These are phyloP conservation scores for Microchrysa polita DNA, from an alignment of 2,888 invertebrate species.

Conservation along the genomic window DNA sequence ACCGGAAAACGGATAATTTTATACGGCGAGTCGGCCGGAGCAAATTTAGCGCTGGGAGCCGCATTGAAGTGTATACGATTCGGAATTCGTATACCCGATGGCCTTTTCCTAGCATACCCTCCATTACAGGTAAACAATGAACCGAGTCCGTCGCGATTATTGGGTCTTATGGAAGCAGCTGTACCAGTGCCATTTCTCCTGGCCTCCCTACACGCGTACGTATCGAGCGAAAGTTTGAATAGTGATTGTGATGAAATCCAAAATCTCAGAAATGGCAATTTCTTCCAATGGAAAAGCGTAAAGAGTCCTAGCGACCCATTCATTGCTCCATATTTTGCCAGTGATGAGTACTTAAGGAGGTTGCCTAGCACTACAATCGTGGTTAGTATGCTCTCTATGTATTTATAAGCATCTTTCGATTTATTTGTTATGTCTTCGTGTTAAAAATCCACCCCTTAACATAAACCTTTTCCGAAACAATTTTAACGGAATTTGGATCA, in stretches of 20 bases:
- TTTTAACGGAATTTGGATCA: no score
- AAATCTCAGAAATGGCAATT: slow-evolving; percentile 63
- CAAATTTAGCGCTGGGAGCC: slow-evolving; percentile 85
- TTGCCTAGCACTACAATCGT: slow-evolving; percentile 87
- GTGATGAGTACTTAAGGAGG: slow-evolving; percentile 77
- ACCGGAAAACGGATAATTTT: slow-evolving; percentile 75
- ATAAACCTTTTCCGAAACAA: no score
- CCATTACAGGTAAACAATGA: slow-evolving; percentile 88
- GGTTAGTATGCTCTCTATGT: no score
- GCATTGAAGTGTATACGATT: slow-evolving; percentile 80
- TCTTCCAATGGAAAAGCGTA: slow-evolving; percentile 78
- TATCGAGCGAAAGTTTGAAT: slow-evolving; percentile 61
- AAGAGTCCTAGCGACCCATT: slow-evolving; percentile 82
- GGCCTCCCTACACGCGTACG: slow-evolving; percentile 71
- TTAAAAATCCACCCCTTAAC: neutral
- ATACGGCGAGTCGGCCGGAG: slow-evolving; percentile 96
- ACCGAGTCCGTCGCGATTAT: slow-evolving; percentile 90
- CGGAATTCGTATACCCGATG: slow-evolving; percentile 83
- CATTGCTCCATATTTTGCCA: slow-evolving; percentile 89
- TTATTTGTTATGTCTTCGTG: no score
- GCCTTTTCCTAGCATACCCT: slow-evolving; percentile 89
- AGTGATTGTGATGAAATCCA: slow-evolving; percentile 59
- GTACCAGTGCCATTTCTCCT: slow-evolving; percentile 94
- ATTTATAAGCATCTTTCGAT: neutral
- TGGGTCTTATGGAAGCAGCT: slow-evolving; percentile 94